A percentile compares a stretch with the other conserved stretches of the same genome.
phyloP scores from a whole-genome alignment of 2,888 invertebrate genomes.

The Epinotia demarniana region DNA sequence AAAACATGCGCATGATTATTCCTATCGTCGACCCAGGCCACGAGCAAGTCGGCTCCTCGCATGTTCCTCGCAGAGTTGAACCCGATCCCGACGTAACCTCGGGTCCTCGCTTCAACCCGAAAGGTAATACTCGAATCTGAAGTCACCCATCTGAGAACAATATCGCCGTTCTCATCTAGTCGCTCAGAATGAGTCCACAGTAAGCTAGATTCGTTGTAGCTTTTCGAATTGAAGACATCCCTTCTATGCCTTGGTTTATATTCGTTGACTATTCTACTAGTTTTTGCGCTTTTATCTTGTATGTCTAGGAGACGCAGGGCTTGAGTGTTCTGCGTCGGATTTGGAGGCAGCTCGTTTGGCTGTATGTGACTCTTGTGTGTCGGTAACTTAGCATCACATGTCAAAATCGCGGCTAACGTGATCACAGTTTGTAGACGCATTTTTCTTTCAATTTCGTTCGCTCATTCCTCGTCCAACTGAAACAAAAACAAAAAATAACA shows the following conservation, averaged over 20 bases:
- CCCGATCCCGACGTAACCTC: constrained; percentile 94
- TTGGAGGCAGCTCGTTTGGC: constrained; percentile 69
- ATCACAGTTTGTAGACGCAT: constrained; percentile 74
- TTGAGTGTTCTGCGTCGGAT: constrained; percentile 66
- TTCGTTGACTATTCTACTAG: constrained; percentile 72
- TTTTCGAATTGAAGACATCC: constrained; percentile 77
- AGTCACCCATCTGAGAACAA: constrained; percentile 88
- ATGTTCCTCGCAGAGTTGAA: constrained; percentile 92
- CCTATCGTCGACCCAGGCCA: constrained; percentile 94
- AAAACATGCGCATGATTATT: constrained; percentile 89
- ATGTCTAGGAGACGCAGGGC: constrained; percentile 64
- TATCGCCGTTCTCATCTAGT: constrained; percentile 82
- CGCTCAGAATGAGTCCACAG: constrained; percentile 86
- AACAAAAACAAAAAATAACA: constrained; percentile 61
- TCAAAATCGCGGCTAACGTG: constrained; percentile 69
- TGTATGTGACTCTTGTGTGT: constrained; percentile 64
- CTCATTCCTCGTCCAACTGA: constrained; percentile 74
- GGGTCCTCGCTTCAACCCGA: constrained; percentile 92
- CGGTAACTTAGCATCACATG: constrained; percentile 77
- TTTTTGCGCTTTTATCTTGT: constrained; percentile 70
- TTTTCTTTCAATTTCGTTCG: constrained; percentile 57
- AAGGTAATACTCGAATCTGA: constrained; percentile 92
- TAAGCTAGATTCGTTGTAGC: constrained; percentile 71
- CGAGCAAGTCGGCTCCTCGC: constrained; percentile 93
- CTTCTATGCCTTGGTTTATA: constrained; percentile 70